Base-by-base conservation (phyloP, 1,140 invertebrate species). In the Kradibia gibbosae region DNA sequence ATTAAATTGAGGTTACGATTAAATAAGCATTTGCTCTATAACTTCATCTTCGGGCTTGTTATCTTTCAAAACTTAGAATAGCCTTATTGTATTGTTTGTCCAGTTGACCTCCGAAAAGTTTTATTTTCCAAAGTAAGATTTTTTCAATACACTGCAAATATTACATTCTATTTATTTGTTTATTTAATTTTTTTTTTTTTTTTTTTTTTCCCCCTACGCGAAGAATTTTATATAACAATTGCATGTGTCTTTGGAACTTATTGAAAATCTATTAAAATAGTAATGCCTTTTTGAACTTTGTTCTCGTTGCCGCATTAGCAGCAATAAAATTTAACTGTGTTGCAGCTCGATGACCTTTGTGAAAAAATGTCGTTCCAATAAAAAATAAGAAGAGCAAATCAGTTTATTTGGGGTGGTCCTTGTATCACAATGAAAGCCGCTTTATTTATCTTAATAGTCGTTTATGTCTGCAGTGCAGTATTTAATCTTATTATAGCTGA, bases 351-450 rank as follows among this genome's bases (percentile, higher is more conserved):
- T 55, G 20, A 53, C 39, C 10, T 57, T 34, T 17, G 3, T 62
- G 25, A 25, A 36, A 80, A 80, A 60, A 74, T 80, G 79, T 31
- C 45, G 31, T 25, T 53, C 8, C 34, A 34, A 10, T 48, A 74
- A 62, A 25, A 65, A 65, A 53, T 11, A 25, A 28, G 20, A 76
- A 3, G 25, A 74, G 31, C 57, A 28, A 70, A 65, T 76, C 20
- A 53, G 50, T n/a, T 25, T 48, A 78, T 17, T 84, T 86, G 80
- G 86, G 86, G 86, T 85, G 84, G 81, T 78, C 72, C 82, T 80
- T 77, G 76, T 80, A 85, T 78, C 84, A 88, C 86, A 87, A 88
- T 88, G 87, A 88, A 82, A 86, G 84, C 81, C 84, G 86, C 87
- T 87, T 86, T 88, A 86, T 87, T 83, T 73, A 77, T 86, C 57